Percentiles rank a stretch among this genome's conserved stretches.
These are phyloP conservation scores for Xestia c-nigrum DNA, from an alignment of 2,888 invertebrate species.

Conservation along the genomic window DNA sequence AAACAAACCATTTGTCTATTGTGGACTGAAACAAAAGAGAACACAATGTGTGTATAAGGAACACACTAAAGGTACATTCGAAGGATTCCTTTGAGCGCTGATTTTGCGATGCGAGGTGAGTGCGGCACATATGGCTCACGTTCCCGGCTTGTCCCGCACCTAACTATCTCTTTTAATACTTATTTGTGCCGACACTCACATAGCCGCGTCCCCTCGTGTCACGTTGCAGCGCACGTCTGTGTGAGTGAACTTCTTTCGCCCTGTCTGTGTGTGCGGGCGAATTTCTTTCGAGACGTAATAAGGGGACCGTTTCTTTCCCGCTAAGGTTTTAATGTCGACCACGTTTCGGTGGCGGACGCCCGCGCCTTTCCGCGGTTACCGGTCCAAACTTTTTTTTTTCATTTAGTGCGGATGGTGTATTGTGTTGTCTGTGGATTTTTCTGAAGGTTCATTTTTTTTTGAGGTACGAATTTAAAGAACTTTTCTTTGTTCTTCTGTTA, in stretches of 20 bases:
- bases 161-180: slow-evolving; percentile 91
- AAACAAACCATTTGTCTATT: slow-evolving; percentile 22
- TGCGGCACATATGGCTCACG: slow-evolving; percentile 78
- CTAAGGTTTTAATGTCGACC: slow-evolving; percentile 91
- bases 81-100: slow-evolving; percentile 65
- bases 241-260: slow-evolving; percentile 88
- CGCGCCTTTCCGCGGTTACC: slow-evolving; percentile 88
- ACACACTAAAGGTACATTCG: slow-evolving; percentile 20
- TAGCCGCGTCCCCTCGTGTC: slow-evolving; percentile 82
- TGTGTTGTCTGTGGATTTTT: slow-evolving; percentile 74
- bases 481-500: slow-evolving; percentile 43
- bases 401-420: slow-evolving; percentile 76
- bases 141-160: slow-evolving; percentile 82
- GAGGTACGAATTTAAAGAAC: slow-evolving; percentile 52
- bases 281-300: slow-evolving; percentile 91
- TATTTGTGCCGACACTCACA: slow-evolving; percentile 86
- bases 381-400: slow-evolving; percentile 80
- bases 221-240: slow-evolving; percentile 79
- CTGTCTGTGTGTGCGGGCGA: slow-evolving; percentile 87
- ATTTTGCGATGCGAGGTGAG: slow-evolving; percentile 68
- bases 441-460: slow-evolving; percentile 54
- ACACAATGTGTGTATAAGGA: slow-evolving; percentile 22
- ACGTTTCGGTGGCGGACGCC: slow-evolving; percentile 90
- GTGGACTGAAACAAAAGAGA: slow-evolving; percentile 45
- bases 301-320: slow-evolving; percentile 91